These are phyloP conservation scores for Patella vulgata DNA, from an alignment of 1,140 invertebrate species.

Conservation along the genomic window DNA sequence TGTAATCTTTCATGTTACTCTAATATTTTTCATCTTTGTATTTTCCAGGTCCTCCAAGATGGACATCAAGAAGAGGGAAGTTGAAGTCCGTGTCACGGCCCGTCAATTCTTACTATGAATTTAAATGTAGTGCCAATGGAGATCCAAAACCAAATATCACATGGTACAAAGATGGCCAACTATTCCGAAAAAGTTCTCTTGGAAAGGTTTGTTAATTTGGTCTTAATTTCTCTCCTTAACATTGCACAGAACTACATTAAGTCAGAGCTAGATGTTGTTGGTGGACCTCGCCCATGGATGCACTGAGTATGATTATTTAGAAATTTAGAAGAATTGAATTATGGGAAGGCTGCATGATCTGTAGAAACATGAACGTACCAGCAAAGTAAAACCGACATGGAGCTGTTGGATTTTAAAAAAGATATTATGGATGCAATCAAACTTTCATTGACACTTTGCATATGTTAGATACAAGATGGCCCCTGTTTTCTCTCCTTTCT, in stretches of 20 bases:
- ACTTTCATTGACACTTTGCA: neutral
- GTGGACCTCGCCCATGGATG: too few relatives aligned
- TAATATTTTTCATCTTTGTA: too few relatives aligned
- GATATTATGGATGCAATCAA: neutral
- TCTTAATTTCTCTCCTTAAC: too few relatives aligned
- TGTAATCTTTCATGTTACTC: too few relatives aligned
- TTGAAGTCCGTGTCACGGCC: conserved; percentile 71
- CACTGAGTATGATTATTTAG: too few relatives aligned
- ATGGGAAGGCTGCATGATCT: too few relatives aligned
- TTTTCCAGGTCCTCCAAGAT: conserved; percentile 31
- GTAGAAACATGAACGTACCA: too few relatives aligned
- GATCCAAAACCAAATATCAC: conserved; percentile 81
- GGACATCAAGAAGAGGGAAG: conserved; percentile 67
- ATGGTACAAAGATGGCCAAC: conserved; percentile 80
- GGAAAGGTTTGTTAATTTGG: conserved; percentile 14
- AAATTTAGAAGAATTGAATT: too few relatives aligned
- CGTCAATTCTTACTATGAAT: conserved; percentile 74
- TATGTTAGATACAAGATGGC: neutral
- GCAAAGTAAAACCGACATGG: too few relatives aligned
- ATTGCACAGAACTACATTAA: neutral
- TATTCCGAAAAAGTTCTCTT: conserved; percentile 52
- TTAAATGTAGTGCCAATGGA: conserved; percentile 76
- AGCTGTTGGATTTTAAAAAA: too few relatives aligned
- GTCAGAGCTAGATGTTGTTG: too few relatives aligned
- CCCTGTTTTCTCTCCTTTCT: neutral